Percentiles rank a stretch among this genome's conserved stretches.
Evolutionary conservation across 2,888 invertebrate species (phyloP).

Genomic region (Iphiclides podalirius): DNA sequence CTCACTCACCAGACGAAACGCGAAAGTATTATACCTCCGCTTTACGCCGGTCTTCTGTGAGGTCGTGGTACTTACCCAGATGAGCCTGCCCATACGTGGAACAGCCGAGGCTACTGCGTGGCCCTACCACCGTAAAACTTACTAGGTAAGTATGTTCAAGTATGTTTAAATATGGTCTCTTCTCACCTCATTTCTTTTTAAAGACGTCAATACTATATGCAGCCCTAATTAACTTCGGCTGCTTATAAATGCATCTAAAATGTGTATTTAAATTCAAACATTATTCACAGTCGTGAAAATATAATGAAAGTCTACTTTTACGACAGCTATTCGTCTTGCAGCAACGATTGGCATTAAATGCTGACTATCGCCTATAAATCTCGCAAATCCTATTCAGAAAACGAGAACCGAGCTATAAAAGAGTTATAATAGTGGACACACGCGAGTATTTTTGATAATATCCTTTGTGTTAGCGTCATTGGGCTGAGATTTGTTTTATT

Average conservation of each 20-base stretch:
- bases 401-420: constrained; percentile 34
- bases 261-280: constrained; percentile 5
- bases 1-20: too few relatives aligned
- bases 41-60: too few relatives aligned
- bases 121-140: too few relatives aligned
- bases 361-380: constrained; percentile 34
- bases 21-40: too few relatives aligned
- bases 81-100: too few relatives aligned
- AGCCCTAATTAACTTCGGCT: too few relatives aligned
- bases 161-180: too few relatives aligned
- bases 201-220: too few relatives aligned
- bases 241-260: background rate
- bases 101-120: too few relatives aligned
- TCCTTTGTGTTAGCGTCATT: constrained; percentile 39
- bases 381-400: constrained; percentile 26
- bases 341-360: constrained; percentile 28
- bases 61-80: too few relatives aligned
- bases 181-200: too few relatives aligned
- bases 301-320: constrained; percentile 15
- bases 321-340: constrained; percentile 22
- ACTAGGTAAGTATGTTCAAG: too few relatives aligned
- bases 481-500: constrained; percentile 26
- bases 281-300: constrained; percentile 3
- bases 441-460: constrained; percentile 44
- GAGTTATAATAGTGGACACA: constrained; percentile 37